Evolutionary conservation across 2,888 invertebrate species (phyloP), one percentile per base, ranked within the genome.

Genomic region (Drosophila borborema): DNA sequence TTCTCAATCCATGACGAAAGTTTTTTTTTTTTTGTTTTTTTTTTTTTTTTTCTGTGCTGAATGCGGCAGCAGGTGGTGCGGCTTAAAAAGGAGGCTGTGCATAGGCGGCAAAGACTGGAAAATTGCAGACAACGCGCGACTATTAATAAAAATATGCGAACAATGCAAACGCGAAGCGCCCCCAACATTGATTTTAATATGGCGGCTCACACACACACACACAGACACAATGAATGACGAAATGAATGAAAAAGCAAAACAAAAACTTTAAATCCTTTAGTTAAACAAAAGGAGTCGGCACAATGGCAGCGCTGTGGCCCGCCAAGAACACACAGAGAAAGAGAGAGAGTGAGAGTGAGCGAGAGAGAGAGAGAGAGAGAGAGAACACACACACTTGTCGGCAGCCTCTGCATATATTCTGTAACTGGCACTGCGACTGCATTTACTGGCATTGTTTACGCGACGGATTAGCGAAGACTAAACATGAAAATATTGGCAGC

Each of bases 191-290:
- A 81, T 81, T 84, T 84, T 84, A 81, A 83, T 83, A 81, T 81
- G 83, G 67, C 72, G 59, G 62, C 71, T 41, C 48, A 41, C 64
- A 51, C 49, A 31, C 70, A 60, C 43, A 23, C 20, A 20, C 20
- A 20, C 20, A 20, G 49, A 45, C 56, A 67, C 66, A 80, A 84
- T 82, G 82, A 82, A 82, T 84, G 80, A 79, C 72, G 77, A 80
- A 80, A 82, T 76, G 75, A 85, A 82, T 82, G 82, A 80, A 82
- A 78, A 54, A 54, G 74, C 82, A 80, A 82, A 82, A 80, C 76
- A 82, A 85, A 85, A 83, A 83, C 86, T 83, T 83, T 83, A 82
- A 83, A 83, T 83, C 82, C 82, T 86, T 83, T 83, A 82, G 77
- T 74, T 80, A 85, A 83, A 83, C 86, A 83, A 80, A 82, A 83